A percentile compares a stretch with the other conserved stretches of the same genome.
These are phyloP conservation scores for Lathamus discolor DNA, from an alignment of 2,113 vertebrate genomes.

Conservation along the genomic window DNA sequence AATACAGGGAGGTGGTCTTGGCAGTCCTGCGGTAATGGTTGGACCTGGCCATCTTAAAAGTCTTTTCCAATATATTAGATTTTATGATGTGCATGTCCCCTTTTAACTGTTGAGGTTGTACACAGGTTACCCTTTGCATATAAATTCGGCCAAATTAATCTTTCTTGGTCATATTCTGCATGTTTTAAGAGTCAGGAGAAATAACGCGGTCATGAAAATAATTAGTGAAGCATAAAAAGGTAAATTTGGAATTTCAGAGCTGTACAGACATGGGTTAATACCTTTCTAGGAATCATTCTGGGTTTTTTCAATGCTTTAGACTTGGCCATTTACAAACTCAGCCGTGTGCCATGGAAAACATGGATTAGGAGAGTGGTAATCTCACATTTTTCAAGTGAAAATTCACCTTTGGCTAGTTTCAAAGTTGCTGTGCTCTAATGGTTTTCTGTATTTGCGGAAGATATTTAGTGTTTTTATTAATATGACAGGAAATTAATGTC, in stretches of 20 bases:
- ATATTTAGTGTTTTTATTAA: background rate
- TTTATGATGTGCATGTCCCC: background rate
- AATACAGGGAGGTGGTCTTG: background rate
- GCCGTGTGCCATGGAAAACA: fast-evolving
- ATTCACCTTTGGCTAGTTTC: background rate
- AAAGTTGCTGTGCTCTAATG: background rate
- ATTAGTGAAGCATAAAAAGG: background rate
- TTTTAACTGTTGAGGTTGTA: background rate
- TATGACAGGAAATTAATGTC: background rate
- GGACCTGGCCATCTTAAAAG: background rate
- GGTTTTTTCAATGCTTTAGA: background rate
- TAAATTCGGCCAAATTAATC: background rate
- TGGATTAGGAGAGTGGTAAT: background rate
- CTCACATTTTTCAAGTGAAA: background rate
- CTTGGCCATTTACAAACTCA: background rate
- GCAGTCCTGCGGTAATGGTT: background rate
- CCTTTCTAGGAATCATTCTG: background rate
- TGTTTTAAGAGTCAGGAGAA: background rate
- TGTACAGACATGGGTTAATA: background rate
- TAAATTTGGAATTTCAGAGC: background rate
- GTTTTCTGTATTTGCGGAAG: background rate
- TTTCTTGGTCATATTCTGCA: background rate
- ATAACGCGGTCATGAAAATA: background rate
- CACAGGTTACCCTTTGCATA: background rate
- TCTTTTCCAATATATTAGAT: background rate